These are phyloP conservation scores for Centropus bengalensis DNA, from an alignment of 2,113 vertebrate genomes.

Conservation along the genomic window DNA sequence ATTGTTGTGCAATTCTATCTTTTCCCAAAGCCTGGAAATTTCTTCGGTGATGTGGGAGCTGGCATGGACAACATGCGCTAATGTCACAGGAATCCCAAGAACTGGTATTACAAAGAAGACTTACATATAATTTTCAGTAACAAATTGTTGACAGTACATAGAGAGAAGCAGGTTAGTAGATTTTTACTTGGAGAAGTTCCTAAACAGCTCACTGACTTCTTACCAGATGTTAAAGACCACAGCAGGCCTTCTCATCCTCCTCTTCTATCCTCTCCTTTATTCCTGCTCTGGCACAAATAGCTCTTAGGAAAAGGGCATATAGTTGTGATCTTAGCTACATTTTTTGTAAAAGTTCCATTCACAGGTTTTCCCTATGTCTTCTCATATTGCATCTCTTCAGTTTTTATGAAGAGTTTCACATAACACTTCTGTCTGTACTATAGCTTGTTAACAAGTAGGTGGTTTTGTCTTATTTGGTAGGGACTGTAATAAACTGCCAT, in stretches of 20 bases:
- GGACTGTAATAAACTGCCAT: background rate
- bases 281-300: background rate
- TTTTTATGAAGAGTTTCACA: background rate
- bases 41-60: background rate
- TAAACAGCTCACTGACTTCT: background rate
- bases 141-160: background rate
- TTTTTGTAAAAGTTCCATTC: background rate
- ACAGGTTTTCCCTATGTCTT: background rate
- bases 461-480: background rate
- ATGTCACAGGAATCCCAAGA: accelerated
- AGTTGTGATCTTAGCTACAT: background rate
- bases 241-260: background rate
- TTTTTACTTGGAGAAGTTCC: background rate
- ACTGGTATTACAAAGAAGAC: background rate
- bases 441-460: background rate
- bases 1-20: background rate
- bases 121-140: background rate
- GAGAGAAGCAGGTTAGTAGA: background rate
- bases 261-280: background rate
- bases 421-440: background rate
- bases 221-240: accelerated
- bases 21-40: background rate
- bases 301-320: background rate
- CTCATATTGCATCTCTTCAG: background rate
- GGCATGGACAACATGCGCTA: background rate